Evolutionary conservation across 2,113 vertebrate species (phyloP), one percentile per base, ranked within the genome.

Genomic region (Rattus rattus): DNA sequence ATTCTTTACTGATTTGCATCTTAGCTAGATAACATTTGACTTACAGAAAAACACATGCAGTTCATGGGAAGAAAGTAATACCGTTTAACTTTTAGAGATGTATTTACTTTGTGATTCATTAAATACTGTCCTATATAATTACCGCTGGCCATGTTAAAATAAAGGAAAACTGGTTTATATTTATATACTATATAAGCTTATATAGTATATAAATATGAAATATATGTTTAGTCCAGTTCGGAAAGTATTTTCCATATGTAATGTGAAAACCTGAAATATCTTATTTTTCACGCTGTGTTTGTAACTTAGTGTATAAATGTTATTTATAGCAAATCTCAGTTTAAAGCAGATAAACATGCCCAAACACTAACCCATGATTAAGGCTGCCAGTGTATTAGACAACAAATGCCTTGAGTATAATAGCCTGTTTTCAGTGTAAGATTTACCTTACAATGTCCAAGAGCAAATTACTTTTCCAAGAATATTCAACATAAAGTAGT

Each of bases 401-500:
- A 70, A 6, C 33, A 83, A 2, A 83, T 5, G 3, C 59, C 87
- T 59, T 70, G 8, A 77, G 70, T 85, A 39, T 92, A 88, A 73
- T 2, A 30, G 90, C 85, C 86, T 43, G 89, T 80, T 54, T 73
- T 54, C 47, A 95, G 47, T 81, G 8, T 90, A 88, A 87, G 33
- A 93, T 24, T 93, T 54, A 96, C 72, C 49, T 89, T 91, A 86
- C 93, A 85, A 93, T 93, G 59, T 56, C 88, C 88, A 94, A 70
- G 63, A 92, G 69, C 43, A 47, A 85, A 83, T 56, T 30, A 83
- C 16, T 17, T 72, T 72, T 72, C 63, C 28, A 49, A 72, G 94
- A 89, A 30, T 5, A 95, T 12, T 28, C 95, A 85, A 88, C 95
- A 47, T 84, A 73, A 95, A 88, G 49, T 90, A 47, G 39, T 90